Conservation (phyloP, 2,113 vertebrate genomes). For the Gracilinanus agilis region DNA sequence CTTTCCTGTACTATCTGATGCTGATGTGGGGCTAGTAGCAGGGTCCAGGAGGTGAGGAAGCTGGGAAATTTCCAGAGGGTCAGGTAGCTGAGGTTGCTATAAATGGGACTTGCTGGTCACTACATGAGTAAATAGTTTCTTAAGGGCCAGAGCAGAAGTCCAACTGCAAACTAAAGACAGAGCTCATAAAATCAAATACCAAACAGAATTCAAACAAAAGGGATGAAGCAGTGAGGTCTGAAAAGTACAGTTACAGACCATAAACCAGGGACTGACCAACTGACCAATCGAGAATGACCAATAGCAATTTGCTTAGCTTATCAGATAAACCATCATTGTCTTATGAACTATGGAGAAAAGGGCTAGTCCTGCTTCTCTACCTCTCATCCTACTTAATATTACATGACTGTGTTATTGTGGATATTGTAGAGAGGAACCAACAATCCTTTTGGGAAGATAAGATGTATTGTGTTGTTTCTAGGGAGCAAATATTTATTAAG, state of each 20-base stretch:
- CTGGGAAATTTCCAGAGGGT: not conserved
- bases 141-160: not conserved
- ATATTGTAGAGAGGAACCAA: not conserved
- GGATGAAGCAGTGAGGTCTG: not conserved
- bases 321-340: not conserved
- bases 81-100: not conserved
- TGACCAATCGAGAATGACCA: not conserved
- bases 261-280: not conserved
- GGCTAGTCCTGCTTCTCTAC: not conserved
- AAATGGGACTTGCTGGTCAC: not conserved
- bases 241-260: not conserved
- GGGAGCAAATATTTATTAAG: not conserved
- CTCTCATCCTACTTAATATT: not conserved
- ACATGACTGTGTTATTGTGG: not conserved
- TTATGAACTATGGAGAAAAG: not conserved
- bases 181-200: not conserved
- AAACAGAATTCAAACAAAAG: not conserved
- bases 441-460: not conserved
- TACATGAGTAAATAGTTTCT: not conserved
- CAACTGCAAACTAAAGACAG: not conserved
- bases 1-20: not conserved
- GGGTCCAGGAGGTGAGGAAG: not conserved
- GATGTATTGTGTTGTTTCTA: not conserved
- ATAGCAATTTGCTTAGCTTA: not conserved
- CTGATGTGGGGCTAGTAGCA: not conserved